phyloP scores from a whole-genome alignment of 2,888 invertebrate species.

The Pandemis heparana region DNA sequence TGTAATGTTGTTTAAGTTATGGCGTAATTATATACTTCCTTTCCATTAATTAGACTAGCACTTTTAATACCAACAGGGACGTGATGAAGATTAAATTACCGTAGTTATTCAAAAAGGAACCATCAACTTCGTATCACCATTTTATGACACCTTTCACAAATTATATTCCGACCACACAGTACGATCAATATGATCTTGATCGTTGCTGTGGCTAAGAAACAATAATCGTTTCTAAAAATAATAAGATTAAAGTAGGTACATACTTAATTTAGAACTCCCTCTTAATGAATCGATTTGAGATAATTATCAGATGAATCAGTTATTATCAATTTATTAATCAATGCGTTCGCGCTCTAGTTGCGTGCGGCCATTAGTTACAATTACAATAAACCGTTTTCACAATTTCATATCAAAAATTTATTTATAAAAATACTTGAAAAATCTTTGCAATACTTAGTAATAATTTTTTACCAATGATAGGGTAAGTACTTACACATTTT shows the following conservation, averaged over 20 bases:
- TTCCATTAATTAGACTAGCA: no score
- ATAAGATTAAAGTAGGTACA: no score
- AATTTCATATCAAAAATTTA: constrained; percentile 10
- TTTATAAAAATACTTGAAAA: neutral
- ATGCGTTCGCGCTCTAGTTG: constrained; percentile 32
- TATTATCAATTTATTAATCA: constrained; percentile 30
- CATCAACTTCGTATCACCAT: neutral
- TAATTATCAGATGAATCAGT: constrained; percentile 18
- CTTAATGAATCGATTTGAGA: neutral
- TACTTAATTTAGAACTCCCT: neutral
- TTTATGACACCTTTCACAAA: neutral
- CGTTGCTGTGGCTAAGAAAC: no score
- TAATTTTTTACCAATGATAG: neutral
- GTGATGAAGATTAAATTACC: neutral
- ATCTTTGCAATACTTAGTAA: neutral
- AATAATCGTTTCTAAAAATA: neutral
- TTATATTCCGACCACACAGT: neutral
- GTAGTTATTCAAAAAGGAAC: neutral
- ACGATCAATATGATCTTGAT: no score
- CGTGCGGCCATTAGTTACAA: constrained; percentile 10
- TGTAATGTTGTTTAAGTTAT: no score
- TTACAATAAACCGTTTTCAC: constrained; percentile 34
- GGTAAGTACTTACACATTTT: neutral
- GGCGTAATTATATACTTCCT: no score
- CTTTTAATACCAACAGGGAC: no score